phyloP scores from a whole-genome alignment of 2,113 vertebrate species.

The Ranitomeya imitator region DNA sequence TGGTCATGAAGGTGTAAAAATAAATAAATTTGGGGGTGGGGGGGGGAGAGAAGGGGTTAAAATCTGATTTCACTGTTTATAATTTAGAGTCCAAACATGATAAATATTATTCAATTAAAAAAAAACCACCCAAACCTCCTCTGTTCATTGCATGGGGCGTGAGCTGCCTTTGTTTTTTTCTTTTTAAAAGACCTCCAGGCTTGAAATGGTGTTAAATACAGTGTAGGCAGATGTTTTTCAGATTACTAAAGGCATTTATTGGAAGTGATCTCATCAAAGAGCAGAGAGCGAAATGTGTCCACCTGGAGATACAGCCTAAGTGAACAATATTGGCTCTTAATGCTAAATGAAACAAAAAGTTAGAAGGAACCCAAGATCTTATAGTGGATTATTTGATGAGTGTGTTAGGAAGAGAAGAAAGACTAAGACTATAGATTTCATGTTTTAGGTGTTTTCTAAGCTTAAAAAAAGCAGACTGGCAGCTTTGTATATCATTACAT shows the following conservation, averaged over 20 bases:
- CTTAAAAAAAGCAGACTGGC: no score
- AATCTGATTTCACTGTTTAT: no score
- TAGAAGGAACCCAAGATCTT: not conserved
- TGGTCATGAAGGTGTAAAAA: no score
- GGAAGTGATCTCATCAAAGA: constrained; percentile 80
- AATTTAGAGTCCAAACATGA: no score
- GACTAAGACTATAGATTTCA: no score
- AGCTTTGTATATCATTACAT: no score
- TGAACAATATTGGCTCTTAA: constrained; percentile 55
- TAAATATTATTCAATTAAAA: constrained; percentile 53
- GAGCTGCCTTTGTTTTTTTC: constrained; percentile 37
- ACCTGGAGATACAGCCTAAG: constrained; percentile 70
- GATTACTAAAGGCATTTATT: constrained; percentile 76
- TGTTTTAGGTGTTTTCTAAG: no score
- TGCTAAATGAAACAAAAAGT: not conserved
- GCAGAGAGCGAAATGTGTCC: constrained; percentile 67
- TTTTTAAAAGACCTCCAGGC: constrained; percentile 66
- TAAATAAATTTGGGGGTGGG: no score
- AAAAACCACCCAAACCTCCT: constrained; percentile 63
- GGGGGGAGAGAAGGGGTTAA: no score
- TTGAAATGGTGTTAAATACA: constrained; percentile 70
- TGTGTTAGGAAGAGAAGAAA: no score
- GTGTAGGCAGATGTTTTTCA: constrained; percentile 76
- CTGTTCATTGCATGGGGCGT: constrained; percentile 63
- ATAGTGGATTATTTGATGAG: no score